Evolutionary conservation across 2,113 vertebrate species (phyloP).

Genomic region (Phainopepla nitens): DNA sequence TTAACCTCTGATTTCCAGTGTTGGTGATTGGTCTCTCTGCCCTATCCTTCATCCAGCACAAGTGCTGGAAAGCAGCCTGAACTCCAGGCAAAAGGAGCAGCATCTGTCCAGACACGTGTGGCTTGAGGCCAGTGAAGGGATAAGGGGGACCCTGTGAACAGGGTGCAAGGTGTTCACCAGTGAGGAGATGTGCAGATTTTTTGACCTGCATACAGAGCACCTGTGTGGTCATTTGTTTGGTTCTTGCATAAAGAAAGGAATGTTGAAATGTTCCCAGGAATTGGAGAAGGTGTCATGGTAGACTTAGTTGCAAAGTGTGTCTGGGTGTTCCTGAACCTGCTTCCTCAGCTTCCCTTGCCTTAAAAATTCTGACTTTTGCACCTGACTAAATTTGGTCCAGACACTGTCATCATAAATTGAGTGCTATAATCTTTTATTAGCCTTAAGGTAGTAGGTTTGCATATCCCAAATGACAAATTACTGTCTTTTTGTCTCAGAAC

Average conservation of each 20-base stretch:
- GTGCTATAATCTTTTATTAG: neutral
- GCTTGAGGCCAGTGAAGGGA: neutral
- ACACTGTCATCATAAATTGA: neutral
- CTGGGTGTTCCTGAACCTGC: neutral
- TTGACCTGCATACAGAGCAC: neutral
- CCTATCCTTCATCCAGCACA: neutral
- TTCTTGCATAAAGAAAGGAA: neutral
- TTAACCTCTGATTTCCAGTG: neutral
- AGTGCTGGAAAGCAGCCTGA: neutral
- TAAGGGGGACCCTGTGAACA: neutral
- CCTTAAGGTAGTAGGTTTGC: neutral
- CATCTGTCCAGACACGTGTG: accelerated
- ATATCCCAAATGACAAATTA: neutral
- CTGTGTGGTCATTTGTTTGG: neutral
- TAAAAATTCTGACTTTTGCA: neutral
- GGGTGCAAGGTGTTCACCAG: accelerated
- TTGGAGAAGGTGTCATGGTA: neutral
- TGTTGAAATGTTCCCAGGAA: neutral
- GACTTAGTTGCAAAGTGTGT: neutral
- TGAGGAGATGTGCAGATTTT: neutral
- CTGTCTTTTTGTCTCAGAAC: neutral
- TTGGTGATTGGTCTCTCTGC: neutral
- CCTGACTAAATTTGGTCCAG: neutral
- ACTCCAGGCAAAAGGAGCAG: neutral
- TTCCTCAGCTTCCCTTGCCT: neutral